Conservation (phyloP, 2,113 vertebrate genomes). For the Stomatorhinus ivindoensis region DNA sequence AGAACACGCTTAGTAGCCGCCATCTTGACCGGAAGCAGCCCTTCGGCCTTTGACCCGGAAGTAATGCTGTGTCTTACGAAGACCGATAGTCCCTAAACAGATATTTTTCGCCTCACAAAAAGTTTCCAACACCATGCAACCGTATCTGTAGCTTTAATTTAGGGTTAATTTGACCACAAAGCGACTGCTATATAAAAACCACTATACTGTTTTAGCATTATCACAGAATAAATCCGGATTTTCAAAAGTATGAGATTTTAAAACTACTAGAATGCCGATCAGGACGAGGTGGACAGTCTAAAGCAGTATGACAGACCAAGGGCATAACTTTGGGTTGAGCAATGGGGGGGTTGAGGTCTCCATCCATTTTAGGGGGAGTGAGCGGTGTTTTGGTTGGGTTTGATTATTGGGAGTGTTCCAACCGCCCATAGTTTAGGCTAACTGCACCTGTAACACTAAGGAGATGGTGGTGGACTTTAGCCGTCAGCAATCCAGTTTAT, state of each 20-base stretch:
- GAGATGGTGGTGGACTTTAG: too few species aligned
- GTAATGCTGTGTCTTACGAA: background rate
- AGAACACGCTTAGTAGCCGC: conserved; percentile 23
- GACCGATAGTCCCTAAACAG: background rate
- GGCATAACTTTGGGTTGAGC: too few species aligned
- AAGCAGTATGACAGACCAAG: background rate
- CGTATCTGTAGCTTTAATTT: background rate
- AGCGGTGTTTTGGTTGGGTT: too few species aligned
- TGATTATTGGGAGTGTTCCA: too few species aligned
- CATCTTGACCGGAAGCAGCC: conserved; percentile 9
- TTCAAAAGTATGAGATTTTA: background rate
- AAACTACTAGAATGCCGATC: background rate
- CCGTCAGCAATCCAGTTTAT: too few species aligned
- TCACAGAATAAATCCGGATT: background rate
- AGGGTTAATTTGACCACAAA: background rate
- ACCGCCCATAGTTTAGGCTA: too few species aligned
- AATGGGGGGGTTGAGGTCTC: too few species aligned
- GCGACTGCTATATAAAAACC: background rate
- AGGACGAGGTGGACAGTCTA: background rate
- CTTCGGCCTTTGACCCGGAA: background rate
- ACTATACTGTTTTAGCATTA: background rate
- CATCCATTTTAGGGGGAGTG: too few species aligned
- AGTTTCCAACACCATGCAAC: background rate
- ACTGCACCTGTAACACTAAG: too few species aligned
- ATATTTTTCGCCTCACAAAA: background rate